Evolutionary conservation across 2,113 vertebrate genomes (phyloP).

Genomic region (Hystrix brachyura): DNA sequence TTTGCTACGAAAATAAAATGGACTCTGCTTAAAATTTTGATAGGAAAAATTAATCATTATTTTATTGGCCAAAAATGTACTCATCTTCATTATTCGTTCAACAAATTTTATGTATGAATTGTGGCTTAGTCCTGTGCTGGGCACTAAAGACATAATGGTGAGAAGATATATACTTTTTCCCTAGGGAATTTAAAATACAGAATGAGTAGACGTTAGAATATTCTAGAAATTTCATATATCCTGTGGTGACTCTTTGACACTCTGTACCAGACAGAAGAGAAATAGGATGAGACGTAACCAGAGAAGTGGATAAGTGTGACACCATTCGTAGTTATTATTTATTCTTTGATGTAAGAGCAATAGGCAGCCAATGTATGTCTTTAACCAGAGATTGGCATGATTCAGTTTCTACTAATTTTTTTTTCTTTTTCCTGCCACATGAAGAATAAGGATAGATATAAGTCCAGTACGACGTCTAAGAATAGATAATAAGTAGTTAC

Average conservation of each 20-base stretch:
- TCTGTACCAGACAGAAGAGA: not conserved
- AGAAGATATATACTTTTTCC: not conserved
- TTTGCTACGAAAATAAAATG: constrained; percentile 38
- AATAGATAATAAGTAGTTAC: not conserved
- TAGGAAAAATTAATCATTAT: constrained; percentile 16
- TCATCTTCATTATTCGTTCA: not conserved
- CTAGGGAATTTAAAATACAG: not conserved
- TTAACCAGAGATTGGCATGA: not conserved
- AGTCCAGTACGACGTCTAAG: not conserved
- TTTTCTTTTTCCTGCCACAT: not conserved
- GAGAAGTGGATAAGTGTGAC: not conserved
- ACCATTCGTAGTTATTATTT: not conserved
- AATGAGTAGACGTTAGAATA: not conserved
- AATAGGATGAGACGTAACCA: not conserved
- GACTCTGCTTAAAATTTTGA: not conserved
- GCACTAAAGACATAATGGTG: not conserved
- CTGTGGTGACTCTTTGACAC: not conserved
- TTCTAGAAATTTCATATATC: not conserved
- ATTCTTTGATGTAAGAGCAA: not conserved
- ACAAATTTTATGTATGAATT: not conserved
- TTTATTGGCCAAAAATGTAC: not conserved
- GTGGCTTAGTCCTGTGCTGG: not conserved
- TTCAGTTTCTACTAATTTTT: not conserved
- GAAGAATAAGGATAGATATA: not conserved
- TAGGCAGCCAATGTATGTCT: not conserved